A percentile compares a stretch with the other conserved stretches of the same genome.
Evolutionary conservation across 1,140 invertebrate genomes (phyloP).

Genomic region (Dendroctonus valens): DNA sequence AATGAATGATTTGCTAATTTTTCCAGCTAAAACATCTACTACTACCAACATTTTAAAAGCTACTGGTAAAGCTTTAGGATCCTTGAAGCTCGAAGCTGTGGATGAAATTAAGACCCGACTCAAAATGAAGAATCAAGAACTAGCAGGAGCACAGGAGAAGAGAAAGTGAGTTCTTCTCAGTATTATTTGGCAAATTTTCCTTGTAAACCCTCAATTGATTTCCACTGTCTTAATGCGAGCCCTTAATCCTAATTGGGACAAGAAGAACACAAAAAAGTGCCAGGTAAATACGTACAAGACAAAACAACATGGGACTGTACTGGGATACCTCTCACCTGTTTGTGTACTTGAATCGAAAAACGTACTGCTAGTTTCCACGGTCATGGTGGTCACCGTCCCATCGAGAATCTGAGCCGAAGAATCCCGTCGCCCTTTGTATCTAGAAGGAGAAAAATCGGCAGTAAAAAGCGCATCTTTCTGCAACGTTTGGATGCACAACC

Average conservation of each 20-base stretch:
- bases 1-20: too few species aligned
- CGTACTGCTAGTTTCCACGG: slow-evolving; percentile 85
- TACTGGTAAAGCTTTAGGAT: too few species aligned
- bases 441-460: slow-evolving; percentile 14
- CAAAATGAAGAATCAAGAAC: too few species aligned
- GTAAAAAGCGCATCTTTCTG: background rate
- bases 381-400: slow-evolving; percentile 90
- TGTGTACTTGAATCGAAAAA: slow-evolving; percentile 91
- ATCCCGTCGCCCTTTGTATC: slow-evolving; percentile 75
- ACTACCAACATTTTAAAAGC: too few species aligned
- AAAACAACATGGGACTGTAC: slow-evolving; percentile 14
- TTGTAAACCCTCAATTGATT: too few species aligned
- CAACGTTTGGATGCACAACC: slow-evolving; percentile 33
- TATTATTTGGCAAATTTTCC: too few species aligned
- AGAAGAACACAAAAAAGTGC: slow-evolving; percentile 23
- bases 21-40: too few species aligned
- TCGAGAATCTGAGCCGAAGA: slow-evolving; percentile 88
- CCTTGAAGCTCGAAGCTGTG: too few species aligned
- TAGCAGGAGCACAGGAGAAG: too few species aligned
- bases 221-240: too few species aligned
- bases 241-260: background rate
- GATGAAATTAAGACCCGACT: too few species aligned
- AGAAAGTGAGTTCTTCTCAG: too few species aligned
- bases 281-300: slow-evolving; percentile 23
- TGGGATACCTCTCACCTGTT: slow-evolving; percentile 68